Evolutionary conservation across 2,888 invertebrate genomes (phyloP).

Genomic region (Sarcophaga carnaria): DNA sequence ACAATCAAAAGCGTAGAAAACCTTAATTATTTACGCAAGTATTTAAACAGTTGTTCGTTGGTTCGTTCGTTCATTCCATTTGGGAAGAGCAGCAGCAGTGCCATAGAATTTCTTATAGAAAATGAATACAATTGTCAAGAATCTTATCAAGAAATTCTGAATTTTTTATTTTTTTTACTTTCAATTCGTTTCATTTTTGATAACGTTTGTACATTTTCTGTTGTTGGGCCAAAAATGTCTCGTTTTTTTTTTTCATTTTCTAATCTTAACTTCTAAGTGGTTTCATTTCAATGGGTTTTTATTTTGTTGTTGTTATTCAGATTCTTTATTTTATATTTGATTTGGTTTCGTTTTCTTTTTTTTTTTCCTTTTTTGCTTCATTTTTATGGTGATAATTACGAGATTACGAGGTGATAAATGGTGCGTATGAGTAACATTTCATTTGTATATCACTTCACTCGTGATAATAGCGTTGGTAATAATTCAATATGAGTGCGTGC

Average conservation of each 20-base stretch:
- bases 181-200: slow-evolving; percentile 11
- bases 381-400: slow-evolving; percentile 39
- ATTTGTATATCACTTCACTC: slow-evolving; percentile 18
- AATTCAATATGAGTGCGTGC: background rate
- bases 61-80: too few species aligned
- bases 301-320: background rate
- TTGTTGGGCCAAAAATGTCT: slow-evolving; percentile 2
- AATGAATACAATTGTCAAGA: background rate
- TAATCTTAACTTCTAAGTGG: background rate
- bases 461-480: slow-evolving; percentile 23
- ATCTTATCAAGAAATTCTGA: slow-evolving; percentile 46
- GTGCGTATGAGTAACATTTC: slow-evolving; percentile 60
- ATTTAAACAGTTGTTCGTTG: slow-evolving; percentile 48
- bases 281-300: slow-evolving; percentile 18
- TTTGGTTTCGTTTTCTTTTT: slow-evolving; percentile 4
- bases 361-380: too few species aligned
- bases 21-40: slow-evolving; percentile 25
- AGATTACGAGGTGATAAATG: slow-evolving; percentile 45
- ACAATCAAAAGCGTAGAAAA: slow-evolving; percentile 4
- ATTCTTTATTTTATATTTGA: background rate
- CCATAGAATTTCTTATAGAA: too few species aligned
- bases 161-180: slow-evolving; percentile 12
- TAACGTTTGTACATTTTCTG: slow-evolving; percentile 1
- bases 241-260: background rate
- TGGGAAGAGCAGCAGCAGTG: background rate